These are phyloP conservation scores for Australoheros facetus DNA, from an alignment of 2,797 vertebrate species.

Conservation along the genomic window DNA sequence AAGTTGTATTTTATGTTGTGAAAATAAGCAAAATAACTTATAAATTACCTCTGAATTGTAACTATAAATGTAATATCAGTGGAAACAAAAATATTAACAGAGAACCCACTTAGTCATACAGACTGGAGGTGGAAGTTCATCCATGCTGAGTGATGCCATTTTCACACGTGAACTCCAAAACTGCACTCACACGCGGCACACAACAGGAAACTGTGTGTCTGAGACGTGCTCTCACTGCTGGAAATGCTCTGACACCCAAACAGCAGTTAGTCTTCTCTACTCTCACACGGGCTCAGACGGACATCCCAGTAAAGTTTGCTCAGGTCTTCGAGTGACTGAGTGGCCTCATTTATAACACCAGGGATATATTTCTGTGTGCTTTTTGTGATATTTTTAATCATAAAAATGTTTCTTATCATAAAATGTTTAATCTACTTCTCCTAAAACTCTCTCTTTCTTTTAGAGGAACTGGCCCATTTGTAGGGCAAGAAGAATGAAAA, in stretches of 20 bases:
- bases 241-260: neutral
- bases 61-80: neutral
- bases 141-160: neutral
- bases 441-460: neutral
- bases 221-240: neutral
- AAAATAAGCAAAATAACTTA: neutral
- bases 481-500: neutral
- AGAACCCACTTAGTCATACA: neutral
- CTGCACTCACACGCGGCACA: accelerated
- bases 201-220: neutral
- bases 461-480: neutral
- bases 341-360: neutral
- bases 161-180: neutral
- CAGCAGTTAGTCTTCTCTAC: neutral
- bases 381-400: too few species aligned
- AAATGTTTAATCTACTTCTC: neutral
- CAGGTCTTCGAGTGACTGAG: neutral
- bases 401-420: neutral
- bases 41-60: neutral
- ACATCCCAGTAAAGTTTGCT: neutral
- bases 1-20: neutral
- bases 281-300: neutral
- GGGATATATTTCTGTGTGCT: accelerated
- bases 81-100: too few species aligned
- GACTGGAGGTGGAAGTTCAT: neutral